phyloP scores from a whole-genome alignment of 2,888 invertebrate genomes.

The Carpatolechia fugitivella region DNA sequence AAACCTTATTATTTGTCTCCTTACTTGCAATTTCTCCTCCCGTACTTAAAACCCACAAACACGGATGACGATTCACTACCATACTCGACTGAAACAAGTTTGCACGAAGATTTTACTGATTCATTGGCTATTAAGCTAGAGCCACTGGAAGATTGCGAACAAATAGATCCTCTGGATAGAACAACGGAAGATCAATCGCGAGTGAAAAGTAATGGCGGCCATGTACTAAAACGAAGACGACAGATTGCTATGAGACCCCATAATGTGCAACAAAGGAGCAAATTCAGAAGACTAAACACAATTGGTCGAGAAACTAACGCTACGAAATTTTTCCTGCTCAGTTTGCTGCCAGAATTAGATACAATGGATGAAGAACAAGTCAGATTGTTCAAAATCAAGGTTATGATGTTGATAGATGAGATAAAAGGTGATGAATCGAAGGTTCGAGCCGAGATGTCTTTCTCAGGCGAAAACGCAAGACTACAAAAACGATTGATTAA shows the following conservation, averaged over 20 bases:
- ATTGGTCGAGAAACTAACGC: slow-evolving; percentile 13
- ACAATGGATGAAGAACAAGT: slow-evolving; percentile 39
- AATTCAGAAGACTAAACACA: slow-evolving; percentile 2
- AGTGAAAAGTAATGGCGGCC: background rate
- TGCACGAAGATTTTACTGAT: background rate
- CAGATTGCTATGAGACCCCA: background rate
- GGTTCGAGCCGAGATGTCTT: slow-evolving; percentile 13
- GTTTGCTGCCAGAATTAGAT: slow-evolving; percentile 39
- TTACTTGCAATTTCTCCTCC: slow-evolving; percentile 37
- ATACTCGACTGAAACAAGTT: background rate
- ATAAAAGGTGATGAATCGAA: slow-evolving; percentile 29
- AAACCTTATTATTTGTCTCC: slow-evolving; percentile 39
- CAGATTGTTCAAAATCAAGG: slow-evolving; percentile 39
- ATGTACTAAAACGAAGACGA: background rate
- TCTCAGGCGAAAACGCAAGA: slow-evolving; percentile 22
- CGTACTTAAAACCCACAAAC: slow-evolving; percentile 35
- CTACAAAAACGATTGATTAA: slow-evolving; percentile 38
- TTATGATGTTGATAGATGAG: slow-evolving; percentile 37
- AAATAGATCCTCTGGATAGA: background rate
- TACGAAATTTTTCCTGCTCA: slow-evolving; percentile 36
- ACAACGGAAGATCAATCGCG: background rate
- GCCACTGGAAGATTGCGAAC: background rate
- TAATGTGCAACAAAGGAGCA: slow-evolving; percentile 7
- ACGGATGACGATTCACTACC: background rate
- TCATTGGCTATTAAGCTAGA: background rate